Evolutionary conservation across 1,140 invertebrate species (phyloP).

Genomic region (Monomorium pharaonis): DNA sequence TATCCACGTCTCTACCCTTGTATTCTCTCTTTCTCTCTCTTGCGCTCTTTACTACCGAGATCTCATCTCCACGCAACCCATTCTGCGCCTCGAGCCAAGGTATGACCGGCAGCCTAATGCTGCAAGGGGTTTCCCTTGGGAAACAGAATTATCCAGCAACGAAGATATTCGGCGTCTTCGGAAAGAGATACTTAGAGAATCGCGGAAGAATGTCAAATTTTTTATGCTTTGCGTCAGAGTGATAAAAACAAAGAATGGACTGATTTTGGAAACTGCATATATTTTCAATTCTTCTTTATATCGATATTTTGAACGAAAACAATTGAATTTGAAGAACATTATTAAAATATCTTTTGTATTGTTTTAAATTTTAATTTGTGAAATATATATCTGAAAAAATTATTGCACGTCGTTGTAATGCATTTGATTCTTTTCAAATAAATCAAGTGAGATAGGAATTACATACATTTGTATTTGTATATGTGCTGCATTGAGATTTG

Average conservation of each 20-base stretch:
- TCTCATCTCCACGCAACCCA: constrained; percentile 70
- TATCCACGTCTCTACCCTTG: not conserved
- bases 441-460: not conserved
- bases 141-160: constrained; percentile 47
- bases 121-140: constrained; percentile 5
- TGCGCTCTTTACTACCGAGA: constrained; percentile 28
- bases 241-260: not conserved
- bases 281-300: not conserved
- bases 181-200: constrained; percentile 14
- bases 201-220: constrained; percentile 33
- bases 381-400: not conserved
- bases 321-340: not conserved
- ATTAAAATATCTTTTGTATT: not conserved
- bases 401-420: not conserved
- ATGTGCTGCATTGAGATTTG: not conserved
- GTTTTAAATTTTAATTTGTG: not conserved
- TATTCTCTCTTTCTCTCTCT: constrained; percentile 31
- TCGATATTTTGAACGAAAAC: not conserved
- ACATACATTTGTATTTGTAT: not conserved
- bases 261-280: not conserved
- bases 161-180: constrained; percentile 27
- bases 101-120: constrained; percentile 68
- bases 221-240: not conserved
- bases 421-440: not conserved
- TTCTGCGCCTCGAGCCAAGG: constrained; percentile 61